These are phyloP conservation scores for Drusus annulatus DNA, from an alignment of 1,140 invertebrate genomes.

Conservation along the genomic window DNA sequence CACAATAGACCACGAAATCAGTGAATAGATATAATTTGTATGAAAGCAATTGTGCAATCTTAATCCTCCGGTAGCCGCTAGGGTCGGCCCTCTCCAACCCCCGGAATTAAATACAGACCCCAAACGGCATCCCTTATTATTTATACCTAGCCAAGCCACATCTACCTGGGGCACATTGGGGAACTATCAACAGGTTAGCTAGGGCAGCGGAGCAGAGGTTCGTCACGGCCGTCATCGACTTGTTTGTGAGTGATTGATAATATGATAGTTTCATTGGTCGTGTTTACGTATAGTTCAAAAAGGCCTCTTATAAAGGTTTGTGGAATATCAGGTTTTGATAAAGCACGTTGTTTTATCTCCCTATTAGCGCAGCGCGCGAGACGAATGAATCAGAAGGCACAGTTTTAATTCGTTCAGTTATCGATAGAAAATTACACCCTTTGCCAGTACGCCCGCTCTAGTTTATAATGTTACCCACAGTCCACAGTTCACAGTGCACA, in stretches of 20 bases:
- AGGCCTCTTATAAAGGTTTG: no score
- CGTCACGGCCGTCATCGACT: constrained; percentile 1
- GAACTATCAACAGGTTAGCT: background rate
- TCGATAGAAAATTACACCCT: constrained; percentile 22
- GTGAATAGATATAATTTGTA: constrained; percentile 45
- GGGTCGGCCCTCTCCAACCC: constrained; percentile 36
- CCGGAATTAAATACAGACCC: constrained; percentile 14
- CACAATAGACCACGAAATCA: constrained; percentile 28
- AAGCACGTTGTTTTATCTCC: no score
- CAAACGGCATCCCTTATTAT: background rate
- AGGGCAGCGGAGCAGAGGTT: background rate
- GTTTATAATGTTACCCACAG: constrained; percentile 2
- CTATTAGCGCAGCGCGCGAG: background rate
- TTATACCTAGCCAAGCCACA: background rate
- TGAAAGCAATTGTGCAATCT: constrained; percentile 48
- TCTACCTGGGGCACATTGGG: background rate
- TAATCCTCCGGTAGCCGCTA: constrained; percentile 42
- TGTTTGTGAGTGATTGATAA: background rate
- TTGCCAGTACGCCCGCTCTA: constrained; percentile 13
- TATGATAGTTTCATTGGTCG: no score
- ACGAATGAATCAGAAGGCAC: background rate
- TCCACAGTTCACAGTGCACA: no score
- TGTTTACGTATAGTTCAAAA: no score
- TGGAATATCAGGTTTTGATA: no score
- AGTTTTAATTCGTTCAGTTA: constrained; percentile 9